Evolutionary conservation across 2,113 vertebrate species (phyloP).

Genomic region (Hippocampus mohnikei): DNA sequence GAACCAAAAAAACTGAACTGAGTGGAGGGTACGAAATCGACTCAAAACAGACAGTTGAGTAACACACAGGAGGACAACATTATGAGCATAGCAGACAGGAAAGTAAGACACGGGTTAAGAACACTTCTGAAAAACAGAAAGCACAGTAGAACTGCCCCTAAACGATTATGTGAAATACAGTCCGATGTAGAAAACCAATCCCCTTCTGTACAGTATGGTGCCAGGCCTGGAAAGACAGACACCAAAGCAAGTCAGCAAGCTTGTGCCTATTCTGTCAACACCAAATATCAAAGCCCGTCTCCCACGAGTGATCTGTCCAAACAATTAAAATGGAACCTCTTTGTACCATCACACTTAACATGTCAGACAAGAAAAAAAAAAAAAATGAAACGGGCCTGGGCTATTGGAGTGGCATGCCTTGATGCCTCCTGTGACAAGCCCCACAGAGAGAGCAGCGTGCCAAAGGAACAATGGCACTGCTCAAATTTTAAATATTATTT

Average conservation of each 20-base stretch:
- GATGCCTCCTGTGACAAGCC: conserved; percentile 66
- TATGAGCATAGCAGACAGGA: neutral
- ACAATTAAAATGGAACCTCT: conserved; percentile 74
- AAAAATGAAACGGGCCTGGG: conserved; percentile 61
- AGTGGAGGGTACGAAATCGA: neutral
- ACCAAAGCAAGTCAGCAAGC: conserved; percentile 49
- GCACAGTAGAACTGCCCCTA: neutral
- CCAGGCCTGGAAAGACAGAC: conserved; percentile 40
- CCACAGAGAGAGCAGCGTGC: conserved; percentile 56
- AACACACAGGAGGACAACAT: neutral
- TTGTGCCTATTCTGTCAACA: conserved; percentile 76
- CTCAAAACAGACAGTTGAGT: neutral
- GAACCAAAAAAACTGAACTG: neutral
- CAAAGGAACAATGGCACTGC: conserved; percentile 61
- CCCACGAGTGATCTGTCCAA: conserved; percentile 74
- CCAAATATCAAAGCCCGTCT: conserved; percentile 65
- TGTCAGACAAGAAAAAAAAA: conserved; percentile 55
- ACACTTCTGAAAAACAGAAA: neutral
- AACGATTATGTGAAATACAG: neutral
- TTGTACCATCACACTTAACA: conserved; percentile 70
- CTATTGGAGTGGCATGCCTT: conserved; percentile 48
- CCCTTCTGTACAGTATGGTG: conserved; percentile 33
- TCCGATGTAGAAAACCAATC: conserved; percentile 41
- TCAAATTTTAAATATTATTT: conserved; percentile 77
- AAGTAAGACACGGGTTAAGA: neutral